phyloP scores from a whole-genome alignment of 2,888 invertebrate species.

The Euclidia mi region DNA sequence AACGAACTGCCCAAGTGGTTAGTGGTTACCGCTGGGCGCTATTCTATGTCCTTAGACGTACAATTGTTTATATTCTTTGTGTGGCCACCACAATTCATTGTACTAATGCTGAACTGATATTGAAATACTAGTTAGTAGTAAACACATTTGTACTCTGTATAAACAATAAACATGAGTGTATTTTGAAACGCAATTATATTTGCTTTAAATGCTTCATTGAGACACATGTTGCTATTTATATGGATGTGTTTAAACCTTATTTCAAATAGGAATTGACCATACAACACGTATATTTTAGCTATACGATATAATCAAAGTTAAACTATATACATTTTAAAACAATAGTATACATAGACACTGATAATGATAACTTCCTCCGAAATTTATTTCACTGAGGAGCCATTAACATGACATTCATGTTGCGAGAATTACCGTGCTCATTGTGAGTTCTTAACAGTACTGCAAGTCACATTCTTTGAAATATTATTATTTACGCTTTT shows the following conservation, averaged over 20 bases:
- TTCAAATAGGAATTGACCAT: no score
- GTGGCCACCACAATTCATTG: slow-evolving; percentile 57
- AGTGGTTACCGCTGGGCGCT: slow-evolving; percentile 74
- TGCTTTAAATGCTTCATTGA: no score
- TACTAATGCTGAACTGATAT: neutral
- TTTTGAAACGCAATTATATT: no score
- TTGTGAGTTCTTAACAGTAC: slow-evolving; percentile 49
- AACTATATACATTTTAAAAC: slow-evolving; percentile 11
- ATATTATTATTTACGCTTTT: slow-evolving; percentile 34
- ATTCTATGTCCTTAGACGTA: slow-evolving; percentile 57
- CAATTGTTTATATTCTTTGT: slow-evolving; percentile 63
- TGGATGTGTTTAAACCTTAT: no score
- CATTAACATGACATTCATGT: slow-evolving; percentile 63
- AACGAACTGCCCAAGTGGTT: slow-evolving; percentile 67
- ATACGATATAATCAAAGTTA: slow-evolving; percentile 7
- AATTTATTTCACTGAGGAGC: slow-evolving; percentile 47
- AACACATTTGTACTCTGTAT: neutral
- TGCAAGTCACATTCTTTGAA: slow-evolving; percentile 42
- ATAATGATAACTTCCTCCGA: slow-evolving; percentile 23
- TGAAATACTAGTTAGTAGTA: neutral
- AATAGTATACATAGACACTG: slow-evolving; percentile 27
- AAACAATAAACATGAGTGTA: no score
- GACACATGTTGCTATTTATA: no score
- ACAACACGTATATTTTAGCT: no score
- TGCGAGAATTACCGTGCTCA: slow-evolving; percentile 54